phyloP scores from a whole-genome alignment of 2,797 vertebrate species.

The Cynodonichthys magdalenae region DNA sequence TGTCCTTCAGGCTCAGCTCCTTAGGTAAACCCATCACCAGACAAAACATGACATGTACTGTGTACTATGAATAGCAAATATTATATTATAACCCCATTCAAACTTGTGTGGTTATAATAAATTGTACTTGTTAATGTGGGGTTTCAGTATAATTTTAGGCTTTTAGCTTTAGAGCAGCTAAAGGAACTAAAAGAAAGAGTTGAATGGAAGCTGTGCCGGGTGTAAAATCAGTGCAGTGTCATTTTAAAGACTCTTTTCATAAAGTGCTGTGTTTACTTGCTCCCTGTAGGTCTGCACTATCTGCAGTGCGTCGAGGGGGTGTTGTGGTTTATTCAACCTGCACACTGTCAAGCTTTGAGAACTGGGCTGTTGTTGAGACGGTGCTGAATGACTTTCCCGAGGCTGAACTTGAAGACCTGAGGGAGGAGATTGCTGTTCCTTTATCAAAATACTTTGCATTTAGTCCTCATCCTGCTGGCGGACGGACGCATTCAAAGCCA shows the following conservation, averaged over 20 bases:
- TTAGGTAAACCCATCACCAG: conserved; percentile 78
- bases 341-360: conserved; percentile 91
- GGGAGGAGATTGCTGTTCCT: conserved; percentile 75
- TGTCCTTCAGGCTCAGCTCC: conserved; percentile 85
- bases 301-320: conserved; percentile 89
- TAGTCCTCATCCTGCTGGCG: conserved; percentile 43
- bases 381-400: conserved; percentile 80
- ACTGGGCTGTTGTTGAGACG: conserved; percentile 84
- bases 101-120: neutral
- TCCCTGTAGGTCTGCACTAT: conserved; percentile 87
- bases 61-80: neutral
- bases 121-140: neutral
- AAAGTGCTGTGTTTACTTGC: conserved; percentile 22
- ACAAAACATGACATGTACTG: neutral
- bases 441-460: conserved; percentile 86
- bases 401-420: conserved; percentile 83
- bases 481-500: conserved; percentile 15
- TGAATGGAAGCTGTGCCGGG: neutral
- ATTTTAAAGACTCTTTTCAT: conserved; percentile 13
- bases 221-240: neutral
- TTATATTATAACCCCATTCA: too few relatives aligned
- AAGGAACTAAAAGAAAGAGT: neutral
- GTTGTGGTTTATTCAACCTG: conserved; percentile 93
- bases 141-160: neutral
- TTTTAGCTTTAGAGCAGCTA: neutral